A percentile compares a stretch with the other conserved stretches of the same genome.
Conservation (phyloP, 2,113 vertebrate species). For the Lagopus leucura region DNA sequence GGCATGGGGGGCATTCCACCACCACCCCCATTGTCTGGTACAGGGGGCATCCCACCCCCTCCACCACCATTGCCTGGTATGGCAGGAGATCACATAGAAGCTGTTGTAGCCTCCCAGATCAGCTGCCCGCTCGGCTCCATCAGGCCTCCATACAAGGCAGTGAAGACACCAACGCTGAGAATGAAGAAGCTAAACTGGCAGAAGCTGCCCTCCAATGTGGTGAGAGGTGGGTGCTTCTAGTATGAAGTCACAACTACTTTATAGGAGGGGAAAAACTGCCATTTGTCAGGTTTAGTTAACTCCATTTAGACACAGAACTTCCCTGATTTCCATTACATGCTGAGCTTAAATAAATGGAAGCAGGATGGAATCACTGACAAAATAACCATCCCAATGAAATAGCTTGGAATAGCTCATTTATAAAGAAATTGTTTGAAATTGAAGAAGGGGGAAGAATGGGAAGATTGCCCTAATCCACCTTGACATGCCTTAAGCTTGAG, state of each 20-base stretch:
- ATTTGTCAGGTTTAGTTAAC: neutral
- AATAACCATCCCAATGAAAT: neutral
- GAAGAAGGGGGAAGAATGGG: neutral
- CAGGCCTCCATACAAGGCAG: slow-evolving; percentile 57
- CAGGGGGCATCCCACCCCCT: slow-evolving; percentile 26
- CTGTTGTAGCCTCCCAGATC: slow-evolving; percentile 78
- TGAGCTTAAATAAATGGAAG: neutral
- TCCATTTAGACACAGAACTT: neutral
- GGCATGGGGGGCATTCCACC: slow-evolving; percentile 18
- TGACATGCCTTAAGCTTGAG: neutral
- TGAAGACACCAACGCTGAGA: slow-evolving; percentile 83
- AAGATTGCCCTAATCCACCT: neutral
- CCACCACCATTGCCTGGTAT: slow-evolving; percentile 51
- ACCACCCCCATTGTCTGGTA: slow-evolving; percentile 15
- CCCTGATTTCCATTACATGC: neutral
- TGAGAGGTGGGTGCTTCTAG: slow-evolving; percentile 79
- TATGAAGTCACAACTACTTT: neutral
- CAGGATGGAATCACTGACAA: neutral
- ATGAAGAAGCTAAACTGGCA: slow-evolving; percentile 99
- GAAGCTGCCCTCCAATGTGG: slow-evolving; percentile 86
- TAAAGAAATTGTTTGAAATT: neutral
- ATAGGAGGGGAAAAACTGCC: neutral
- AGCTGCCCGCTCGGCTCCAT: slow-evolving; percentile 67
- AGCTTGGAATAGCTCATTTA: neutral
- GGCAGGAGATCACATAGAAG: slow-evolving; percentile 62